Conservation (phyloP, 2,888 invertebrate species). For the Homarus gammarus region DNA sequence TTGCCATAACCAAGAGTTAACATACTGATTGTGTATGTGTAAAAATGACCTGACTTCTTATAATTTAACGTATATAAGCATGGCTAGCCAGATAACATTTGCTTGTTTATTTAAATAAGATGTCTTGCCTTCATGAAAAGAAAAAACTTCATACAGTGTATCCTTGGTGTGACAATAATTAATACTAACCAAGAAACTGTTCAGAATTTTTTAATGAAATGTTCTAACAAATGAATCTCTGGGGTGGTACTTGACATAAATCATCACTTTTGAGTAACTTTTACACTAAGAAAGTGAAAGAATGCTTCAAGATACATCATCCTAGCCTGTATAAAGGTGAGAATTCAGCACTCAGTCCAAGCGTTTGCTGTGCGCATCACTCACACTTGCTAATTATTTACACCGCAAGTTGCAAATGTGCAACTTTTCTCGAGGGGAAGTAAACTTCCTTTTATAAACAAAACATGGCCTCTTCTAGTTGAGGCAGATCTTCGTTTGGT, state of each 20-base stretch:
- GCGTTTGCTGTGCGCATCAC: slow-evolving; percentile 41
- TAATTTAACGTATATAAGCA: background rate
- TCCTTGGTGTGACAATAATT: background rate
- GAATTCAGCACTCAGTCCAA: slow-evolving; percentile 4
- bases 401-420: slow-evolving; percentile 26
- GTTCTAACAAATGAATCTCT: background rate
- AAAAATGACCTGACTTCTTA: background rate
- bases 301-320: slow-evolving; percentile 19
- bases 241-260: background rate
- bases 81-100: background rate
- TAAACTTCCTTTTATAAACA: slow-evolving; percentile 30
- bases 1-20: background rate
- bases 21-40: background rate
- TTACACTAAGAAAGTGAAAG: background rate
- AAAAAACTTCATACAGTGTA: background rate
- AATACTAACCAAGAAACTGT: background rate
- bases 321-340: slow-evolving; percentile 30
- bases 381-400: slow-evolving; percentile 47
- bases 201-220: background rate
- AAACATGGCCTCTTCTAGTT: slow-evolving; percentile 69
- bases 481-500: slow-evolving; percentile 64
- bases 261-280: background rate
- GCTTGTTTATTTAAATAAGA: background rate
- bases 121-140: background rate
- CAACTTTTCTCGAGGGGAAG: slow-evolving; percentile 24